A percentile compares a stretch with the other conserved stretches of the same genome.
Evolutionary conservation across 2,888 invertebrate species (phyloP).

Genomic region (Pheosia gnoma): DNA sequence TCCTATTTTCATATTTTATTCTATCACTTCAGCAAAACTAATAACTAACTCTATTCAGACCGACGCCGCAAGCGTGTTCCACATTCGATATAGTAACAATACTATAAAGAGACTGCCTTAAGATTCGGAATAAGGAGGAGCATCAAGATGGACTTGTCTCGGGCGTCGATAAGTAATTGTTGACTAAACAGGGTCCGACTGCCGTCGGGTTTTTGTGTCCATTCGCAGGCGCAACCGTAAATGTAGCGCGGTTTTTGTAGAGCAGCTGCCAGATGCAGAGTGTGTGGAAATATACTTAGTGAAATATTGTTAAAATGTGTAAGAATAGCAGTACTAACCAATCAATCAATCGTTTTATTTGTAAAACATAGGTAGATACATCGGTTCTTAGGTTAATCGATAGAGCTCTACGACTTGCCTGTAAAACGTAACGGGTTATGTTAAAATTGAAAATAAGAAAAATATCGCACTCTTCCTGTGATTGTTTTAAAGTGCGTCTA

Average conservation of each 20-base stretch:
- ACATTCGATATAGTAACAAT: background rate
- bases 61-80: background rate
- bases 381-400: too few relatives aligned
- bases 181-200: slow-evolving; percentile 52
- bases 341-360: too few relatives aligned
- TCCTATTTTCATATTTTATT: background rate
- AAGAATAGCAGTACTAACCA: too few relatives aligned
- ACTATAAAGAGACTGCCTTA: slow-evolving; percentile 1
- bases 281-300: background rate
- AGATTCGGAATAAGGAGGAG: slow-evolving; percentile 22
- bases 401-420: too few relatives aligned
- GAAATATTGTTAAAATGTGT: too few relatives aligned
- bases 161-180: slow-evolving; percentile 70
- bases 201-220: slow-evolving; percentile 48
- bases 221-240: slow-evolving; percentile 37
- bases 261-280: slow-evolving; percentile 10
- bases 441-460: too few relatives aligned
- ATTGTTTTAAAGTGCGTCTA: too few relatives aligned
- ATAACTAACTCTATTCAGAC: too few relatives aligned
- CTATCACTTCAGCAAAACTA: background rate
- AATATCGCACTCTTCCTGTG: too few relatives aligned
- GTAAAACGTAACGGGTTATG: too few relatives aligned
- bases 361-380: too few relatives aligned
- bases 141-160: slow-evolving; percentile 40
- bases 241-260: slow-evolving; percentile 41